Base-by-base conservation (phyloP, 1,140 invertebrate species). In the Samia ricini region DNA sequence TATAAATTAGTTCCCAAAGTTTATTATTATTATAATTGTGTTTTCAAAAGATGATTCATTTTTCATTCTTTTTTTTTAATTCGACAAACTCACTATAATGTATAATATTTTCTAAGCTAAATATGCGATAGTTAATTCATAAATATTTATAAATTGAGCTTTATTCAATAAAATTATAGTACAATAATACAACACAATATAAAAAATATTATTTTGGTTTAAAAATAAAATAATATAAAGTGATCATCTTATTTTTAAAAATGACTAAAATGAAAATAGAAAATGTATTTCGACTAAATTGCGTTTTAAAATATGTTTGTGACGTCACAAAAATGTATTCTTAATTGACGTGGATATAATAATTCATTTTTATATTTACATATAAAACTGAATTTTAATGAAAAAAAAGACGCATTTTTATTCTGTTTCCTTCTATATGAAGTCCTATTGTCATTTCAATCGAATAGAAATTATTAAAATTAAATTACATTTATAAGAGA, bases 201-300 rank as follows among this genome's bases (percentile, higher is more conserved):
- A n/a, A n/a, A n/a, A n/a, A n/a, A n/a, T 42, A 42, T 42, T 42
- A 15, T 42, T 42, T 42, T 42, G 33, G 33, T 42, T 42, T 15
- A 15, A 42, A 15, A 19, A 29, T 42, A 42, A 57, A 57, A 36
- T 57, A 57, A 24, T 20, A 10, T 22, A 29, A 19, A 23, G n/a
- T 20, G 33, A 42, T n/a, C 8, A 57, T 21, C 33, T 6, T 7
- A 57, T 57, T 15, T 15, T 12, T 42, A 42, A 42, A 42, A 42
- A 52, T 71, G 85, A 87, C 79, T 86, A 83, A 87, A 88, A 88
- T 88, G 85, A 87, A 87, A 88, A 87, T 88, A 88, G 85, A 88
- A 88, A 76, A 72, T 49, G 66, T 60, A 59, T 63, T 69, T 64
- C 69, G 71, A 63, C 62, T 66, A 63, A 52, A 51, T 18, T 68